phyloP scores from a whole-genome alignment of 1,140 invertebrate species.

The Ostrea denselamellosa region DNA sequence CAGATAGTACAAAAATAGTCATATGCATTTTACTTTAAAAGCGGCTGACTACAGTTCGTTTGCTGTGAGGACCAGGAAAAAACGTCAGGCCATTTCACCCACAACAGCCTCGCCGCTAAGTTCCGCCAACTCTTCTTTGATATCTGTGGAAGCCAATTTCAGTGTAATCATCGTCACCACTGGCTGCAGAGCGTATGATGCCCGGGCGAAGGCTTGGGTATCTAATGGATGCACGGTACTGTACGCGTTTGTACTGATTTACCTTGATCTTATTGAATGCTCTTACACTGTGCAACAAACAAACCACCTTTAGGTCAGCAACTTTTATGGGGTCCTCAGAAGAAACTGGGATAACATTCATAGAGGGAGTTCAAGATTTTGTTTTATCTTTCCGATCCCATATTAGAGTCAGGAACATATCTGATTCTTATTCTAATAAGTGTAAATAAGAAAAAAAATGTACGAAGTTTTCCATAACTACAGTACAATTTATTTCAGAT shows the following conservation, averaged over 20 bases:
- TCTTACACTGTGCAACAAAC: too few relatives aligned
- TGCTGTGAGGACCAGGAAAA: not conserved
- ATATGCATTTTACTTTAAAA: not conserved
- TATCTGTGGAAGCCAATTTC: slow-evolving; percentile 22
- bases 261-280: too few relatives aligned
- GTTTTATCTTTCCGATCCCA: too few relatives aligned
- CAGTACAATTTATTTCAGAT: not conserved
- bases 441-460: too few relatives aligned
- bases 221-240: slow-evolving; percentile 45
- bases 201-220: not conserved
- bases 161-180: slow-evolving; percentile 46
- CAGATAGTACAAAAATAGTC: too few relatives aligned
- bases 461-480: not conserved
- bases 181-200: slow-evolving; percentile 42
- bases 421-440: too few relatives aligned
- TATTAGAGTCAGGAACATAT: too few relatives aligned
- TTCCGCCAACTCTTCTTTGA: not conserved
- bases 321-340: too few relatives aligned
- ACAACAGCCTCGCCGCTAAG: not conserved
- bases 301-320: too few relatives aligned
- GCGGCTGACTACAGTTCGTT: slow-evolving; percentile 5
- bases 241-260: too few relatives aligned
- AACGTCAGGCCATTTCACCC: not conserved
- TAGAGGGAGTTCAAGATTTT: too few relatives aligned
- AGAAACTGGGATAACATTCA: too few relatives aligned